phyloP scores from a whole-genome alignment of 92 coral and sea anemone species.

The Desmophyllum pertusum region DNA sequence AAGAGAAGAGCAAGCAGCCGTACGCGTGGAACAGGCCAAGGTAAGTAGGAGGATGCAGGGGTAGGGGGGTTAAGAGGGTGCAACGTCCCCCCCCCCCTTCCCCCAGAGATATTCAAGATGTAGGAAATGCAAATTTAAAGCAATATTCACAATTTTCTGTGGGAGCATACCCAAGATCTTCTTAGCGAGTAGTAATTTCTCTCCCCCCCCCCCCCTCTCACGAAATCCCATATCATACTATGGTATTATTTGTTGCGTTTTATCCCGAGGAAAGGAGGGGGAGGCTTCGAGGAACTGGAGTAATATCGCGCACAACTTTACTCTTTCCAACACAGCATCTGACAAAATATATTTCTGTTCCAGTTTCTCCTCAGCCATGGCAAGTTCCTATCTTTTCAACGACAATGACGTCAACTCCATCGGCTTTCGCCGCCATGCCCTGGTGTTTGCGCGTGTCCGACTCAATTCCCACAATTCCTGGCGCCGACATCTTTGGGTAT shows the following conservation, averaged over 20 bases:
- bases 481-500: constrained; percentile 22
- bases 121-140: too few relatives aligned
- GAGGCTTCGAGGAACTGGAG: neutral
- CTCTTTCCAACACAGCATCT: neutral
- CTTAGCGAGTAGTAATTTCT: too few relatives aligned
- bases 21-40: neutral
- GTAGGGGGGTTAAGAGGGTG: too few relatives aligned
- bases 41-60: too few relatives aligned
- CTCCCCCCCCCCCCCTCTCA: too few relatives aligned
- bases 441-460: constrained; percentile 25
- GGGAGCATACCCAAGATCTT: too few relatives aligned
- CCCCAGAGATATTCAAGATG: too few relatives aligned
- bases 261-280: neutral
- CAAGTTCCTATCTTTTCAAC: constrained; percentile 10
- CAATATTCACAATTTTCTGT: too few relatives aligned
- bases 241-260: neutral
- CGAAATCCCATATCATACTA: too few relatives aligned
- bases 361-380: constrained; percentile 34
- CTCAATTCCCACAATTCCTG: neutral
- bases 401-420: constrained; percentile 5
- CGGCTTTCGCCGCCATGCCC: constrained; percentile 31
- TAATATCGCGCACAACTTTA: neutral
- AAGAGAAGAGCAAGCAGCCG: neutral
- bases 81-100: neutral
- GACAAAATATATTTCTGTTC: neutral